Base-by-base conservation (phyloP, 2,888 invertebrate genomes). In the Baronia brevicornis region DNA sequence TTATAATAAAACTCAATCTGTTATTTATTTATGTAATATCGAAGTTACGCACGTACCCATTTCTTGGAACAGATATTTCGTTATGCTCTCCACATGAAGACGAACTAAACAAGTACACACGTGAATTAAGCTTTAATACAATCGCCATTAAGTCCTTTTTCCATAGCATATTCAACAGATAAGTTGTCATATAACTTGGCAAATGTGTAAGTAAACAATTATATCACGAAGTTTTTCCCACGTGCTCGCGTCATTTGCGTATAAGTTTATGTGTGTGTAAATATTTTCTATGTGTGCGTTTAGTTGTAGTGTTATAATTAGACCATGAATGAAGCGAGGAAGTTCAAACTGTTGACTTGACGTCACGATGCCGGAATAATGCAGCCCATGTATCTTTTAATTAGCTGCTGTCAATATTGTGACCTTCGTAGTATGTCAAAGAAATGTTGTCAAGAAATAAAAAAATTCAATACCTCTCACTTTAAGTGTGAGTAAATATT, bases 251-350 rank as follows among this genome's bases (percentile, higher is more conserved):
- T 52, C 49, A 47, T 22, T 40, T 24, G 13, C 28, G 15, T 30
- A 20, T 34, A 14, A n/a, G 15, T 33, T 33, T 43, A 18, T 36
- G 29, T 28, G 10, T 38, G 15, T 36, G 5, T 33, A 20, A 28
- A 12, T 31, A 22, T 18, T 7, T 4, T 27, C 11, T 33, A 23
- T 38, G 5, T 32, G 25, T 39, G 36, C 19, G 11, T 38, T 27
- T 41, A 34, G 24, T 24, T 20, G 29, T 26, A 39, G 8, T 35
- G 35, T 50, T 56, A 60, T 60, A 57, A 55, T 51, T 60, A 59
- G 51, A 51, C 39, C 43, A 58, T 61, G 61, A 60, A 60, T 62
- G 61, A 55, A 60, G 43, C 46, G 44, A 40, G 39, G 45, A 48
- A 51, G 46, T 40, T 41, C 37, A 34, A 30, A 19, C 22, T 34